Percentiles rank a stretch among this genome's conserved stretches.
These are phyloP conservation scores for Theretra japonica DNA, from an alignment of 2,888 invertebrate species.

Conservation along the genomic window DNA sequence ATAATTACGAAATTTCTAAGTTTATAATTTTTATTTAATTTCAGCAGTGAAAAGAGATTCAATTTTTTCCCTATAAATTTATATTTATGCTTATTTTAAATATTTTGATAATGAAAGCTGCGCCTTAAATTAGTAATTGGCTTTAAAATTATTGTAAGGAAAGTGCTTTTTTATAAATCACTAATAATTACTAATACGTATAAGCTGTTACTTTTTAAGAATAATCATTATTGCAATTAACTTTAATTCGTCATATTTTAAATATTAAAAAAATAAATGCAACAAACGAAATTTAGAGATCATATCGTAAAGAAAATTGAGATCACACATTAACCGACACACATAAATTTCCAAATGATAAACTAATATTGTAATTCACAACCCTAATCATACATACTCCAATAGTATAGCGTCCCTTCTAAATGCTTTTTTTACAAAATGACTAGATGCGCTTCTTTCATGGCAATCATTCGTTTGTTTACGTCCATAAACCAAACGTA, in stretches of 20 bases:
- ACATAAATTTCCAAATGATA: slow-evolving; percentile 64
- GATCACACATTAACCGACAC: slow-evolving; percentile 72
- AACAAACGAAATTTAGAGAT: slow-evolving; percentile 76
- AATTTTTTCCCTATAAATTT: slow-evolving; percentile 57
- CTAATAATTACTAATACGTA: slow-evolving; percentile 66
- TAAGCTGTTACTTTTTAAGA: slow-evolving; percentile 69
- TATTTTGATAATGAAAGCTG: slow-evolving; percentile 67
- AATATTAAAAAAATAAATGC: slow-evolving; percentile 73
- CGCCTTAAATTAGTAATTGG: slow-evolving; percentile 69
- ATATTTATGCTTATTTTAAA: slow-evolving; percentile 54
- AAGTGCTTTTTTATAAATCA: slow-evolving; percentile 67
- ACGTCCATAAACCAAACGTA: slow-evolving; percentile 28
- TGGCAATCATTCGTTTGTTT: slow-evolving; percentile 61
- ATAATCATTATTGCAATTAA: slow-evolving; percentile 70
- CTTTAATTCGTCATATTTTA: slow-evolving; percentile 54
- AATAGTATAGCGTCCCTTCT: slow-evolving; percentile 60
- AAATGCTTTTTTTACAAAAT: slow-evolving; percentile 73
- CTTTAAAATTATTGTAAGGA: slow-evolving; percentile 68
- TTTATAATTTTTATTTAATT: slow-evolving; percentile 58
- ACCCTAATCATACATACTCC: slow-evolving; percentile 74
- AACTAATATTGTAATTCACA: slow-evolving; percentile 77
- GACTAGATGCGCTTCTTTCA: slow-evolving; percentile 74
- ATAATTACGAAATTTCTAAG: slow-evolving; percentile 63
- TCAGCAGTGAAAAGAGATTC: slow-evolving; percentile 69
- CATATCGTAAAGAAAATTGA: slow-evolving; percentile 68